Base-by-base conservation (phyloP, 2,888 invertebrate species). In the Macaria liturata region DNA sequence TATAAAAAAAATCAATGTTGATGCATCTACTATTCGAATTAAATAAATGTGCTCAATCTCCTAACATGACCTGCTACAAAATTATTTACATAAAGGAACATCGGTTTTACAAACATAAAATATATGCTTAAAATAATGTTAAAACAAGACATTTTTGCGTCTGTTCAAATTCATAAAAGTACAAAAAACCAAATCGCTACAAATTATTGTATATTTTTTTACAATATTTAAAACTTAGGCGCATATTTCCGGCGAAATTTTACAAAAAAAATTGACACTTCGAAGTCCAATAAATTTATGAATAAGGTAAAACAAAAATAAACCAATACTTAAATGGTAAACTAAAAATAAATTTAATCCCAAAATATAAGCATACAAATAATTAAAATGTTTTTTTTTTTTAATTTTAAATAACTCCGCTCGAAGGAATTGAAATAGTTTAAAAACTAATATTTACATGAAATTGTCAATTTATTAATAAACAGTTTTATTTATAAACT, bases 361-460 rank as follows among this genome's bases (percentile, higher is more conserved):
- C 5, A 30, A 7, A 20, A 30, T 45, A 45, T 30, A 4, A n/a
- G 30, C 7, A 30, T 45, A 45, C 20, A 45, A n/a, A 1, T 30
- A 45, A 45, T n/a, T 43, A 5, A 9, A 9, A 43, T n/a, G 9
- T 5, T n/a, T n/a, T n/a, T n/a, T n/a, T n/a, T n/a, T n/a, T n/a
- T n/a, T 44, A 51, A 58, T 55, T 57, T 46, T 50, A 55, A 64
- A 64, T 61, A 61, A 61, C 61, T 54, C 64, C 62, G 54, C 31
- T 2, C n/a, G 49, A 53, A 57, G 57, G 34, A 57, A 61, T 57
- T 48, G 54, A 53, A 58, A 62, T 37, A 55, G 20, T 20, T 53
- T 59, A 42, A 59, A 54, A 45, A 50, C 61, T 66, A 66, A 32
- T 68, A 64, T 62, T 55, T 64, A 63, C 65, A 46, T 45, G 20